Conservation (phyloP, 1,140 invertebrate species). For the Ditylenchus dipsaci region DNA sequence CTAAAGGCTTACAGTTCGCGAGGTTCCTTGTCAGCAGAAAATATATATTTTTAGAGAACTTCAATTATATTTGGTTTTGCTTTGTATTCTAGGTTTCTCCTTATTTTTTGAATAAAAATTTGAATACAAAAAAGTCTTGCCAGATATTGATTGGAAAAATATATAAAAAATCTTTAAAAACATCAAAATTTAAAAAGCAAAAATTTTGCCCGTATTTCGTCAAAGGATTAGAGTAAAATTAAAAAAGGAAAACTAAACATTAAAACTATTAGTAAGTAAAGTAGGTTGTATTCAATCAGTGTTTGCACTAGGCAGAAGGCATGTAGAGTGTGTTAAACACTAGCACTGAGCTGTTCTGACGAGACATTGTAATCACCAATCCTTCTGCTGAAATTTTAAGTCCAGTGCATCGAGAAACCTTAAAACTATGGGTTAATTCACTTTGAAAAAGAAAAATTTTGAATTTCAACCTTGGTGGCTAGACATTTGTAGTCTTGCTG, state of each 20-base stretch:
- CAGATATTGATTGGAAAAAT: background rate
- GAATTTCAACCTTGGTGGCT: constrained; percentile 23
- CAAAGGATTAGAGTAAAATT: constrained; percentile 15
- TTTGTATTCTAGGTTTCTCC: too few relatives aligned
- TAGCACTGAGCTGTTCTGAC: constrained; percentile 29
- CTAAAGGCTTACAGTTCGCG: too few relatives aligned
- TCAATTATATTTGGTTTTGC: too few relatives aligned
- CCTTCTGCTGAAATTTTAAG: constrained; percentile 25
- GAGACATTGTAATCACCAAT: constrained; percentile 27
- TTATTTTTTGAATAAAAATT: too few relatives aligned
- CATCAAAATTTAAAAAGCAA: constrained; percentile 6
- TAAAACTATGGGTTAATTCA: constrained; percentile 3
- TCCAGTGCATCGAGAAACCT: constrained; percentile 36
- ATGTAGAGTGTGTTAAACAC: constrained; percentile 25
- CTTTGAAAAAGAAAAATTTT: constrained; percentile 7
- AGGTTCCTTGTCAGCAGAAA: too few relatives aligned
- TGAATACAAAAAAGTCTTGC: too few relatives aligned
- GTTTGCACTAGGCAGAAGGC: constrained; percentile 8
- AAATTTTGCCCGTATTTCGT: background rate
- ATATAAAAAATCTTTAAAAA: constrained; percentile 3
- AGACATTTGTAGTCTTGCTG: constrained; percentile 24
- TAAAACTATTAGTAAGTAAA: constrained; percentile 3
- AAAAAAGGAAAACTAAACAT: constrained; percentile 7
- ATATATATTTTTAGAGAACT: too few relatives aligned
- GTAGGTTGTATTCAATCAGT: constrained; percentile 2